These are phyloP conservation scores for Microctonus hyperodae DNA, from an alignment of 2,888 invertebrate species.

Conservation along the genomic window DNA sequence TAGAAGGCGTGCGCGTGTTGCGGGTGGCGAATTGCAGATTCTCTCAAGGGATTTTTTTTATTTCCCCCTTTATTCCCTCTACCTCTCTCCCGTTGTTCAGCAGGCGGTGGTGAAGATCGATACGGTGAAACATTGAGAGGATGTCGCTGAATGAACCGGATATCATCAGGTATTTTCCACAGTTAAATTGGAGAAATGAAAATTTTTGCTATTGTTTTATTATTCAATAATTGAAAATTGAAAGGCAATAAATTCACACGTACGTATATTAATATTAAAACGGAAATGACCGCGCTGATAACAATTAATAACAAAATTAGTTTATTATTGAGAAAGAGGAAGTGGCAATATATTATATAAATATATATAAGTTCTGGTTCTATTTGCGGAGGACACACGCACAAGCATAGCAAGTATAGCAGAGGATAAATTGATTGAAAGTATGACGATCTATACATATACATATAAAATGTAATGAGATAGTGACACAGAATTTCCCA, in stretches of 20 bases:
- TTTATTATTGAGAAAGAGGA: background rate
- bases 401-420: conserved; percentile 12
- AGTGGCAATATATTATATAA: background rate
- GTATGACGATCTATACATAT: conserved; percentile 41
- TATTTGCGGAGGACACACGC: background rate
- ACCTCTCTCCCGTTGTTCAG: background rate
- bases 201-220: no score
- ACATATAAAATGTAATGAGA: conserved; percentile 60
- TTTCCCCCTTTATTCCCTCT: background rate
- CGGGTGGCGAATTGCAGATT: conserved; percentile 6
- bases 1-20: conserved; percentile 14
- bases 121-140: conserved; percentile 3
- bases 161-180: background rate
- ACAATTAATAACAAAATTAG: background rate
- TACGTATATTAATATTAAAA: background rate
- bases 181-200: no score
- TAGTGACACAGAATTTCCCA: conserved; percentile 37
- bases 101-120: conserved; percentile 18
- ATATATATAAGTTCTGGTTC: background rate
- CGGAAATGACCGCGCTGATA: background rate
- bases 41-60: conserved; percentile 13
- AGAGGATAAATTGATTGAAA: conserved; percentile 48
- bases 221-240: background rate
- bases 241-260: background rate
- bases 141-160: background rate